phyloP scores from a whole-genome alignment of 2,888 invertebrate genomes.

The Eilema griseolum region DNA sequence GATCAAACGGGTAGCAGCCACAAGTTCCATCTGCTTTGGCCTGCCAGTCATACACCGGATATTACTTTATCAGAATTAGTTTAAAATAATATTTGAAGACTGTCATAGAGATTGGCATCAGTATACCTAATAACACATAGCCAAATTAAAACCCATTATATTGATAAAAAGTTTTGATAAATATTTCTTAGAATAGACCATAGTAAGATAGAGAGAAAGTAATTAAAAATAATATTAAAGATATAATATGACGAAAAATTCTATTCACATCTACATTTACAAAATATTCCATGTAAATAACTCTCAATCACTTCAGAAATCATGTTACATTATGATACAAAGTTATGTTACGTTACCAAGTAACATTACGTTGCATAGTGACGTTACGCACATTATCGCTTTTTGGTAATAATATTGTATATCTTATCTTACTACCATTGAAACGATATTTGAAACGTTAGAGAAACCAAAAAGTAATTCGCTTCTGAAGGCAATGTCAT shows the following conservation, averaged over 20 bases:
- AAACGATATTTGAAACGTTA: not conserved
- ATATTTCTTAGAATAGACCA: not conserved
- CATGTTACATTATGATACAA: not conserved
- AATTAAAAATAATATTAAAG: not conserved
- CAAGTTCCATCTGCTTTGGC: conserved; percentile 77
- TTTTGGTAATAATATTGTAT: not conserved
- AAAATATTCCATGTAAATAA: not conserved
- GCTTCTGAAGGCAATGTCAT: not conserved
- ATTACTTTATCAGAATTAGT: not conserved
- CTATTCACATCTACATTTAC: not conserved
- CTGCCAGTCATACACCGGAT: conserved; percentile 47
- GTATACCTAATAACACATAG: not conserved
- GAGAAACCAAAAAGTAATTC: not conserved
- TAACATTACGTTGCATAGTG: not conserved
- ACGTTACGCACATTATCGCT: not conserved
- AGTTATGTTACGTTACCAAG: not conserved
- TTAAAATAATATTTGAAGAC: not conserved
- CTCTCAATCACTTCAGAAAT: not conserved
- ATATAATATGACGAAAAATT: not conserved
- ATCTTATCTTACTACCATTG: not conserved
- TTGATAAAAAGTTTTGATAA: not conserved
- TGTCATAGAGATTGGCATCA: not conserved
- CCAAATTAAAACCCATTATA: not conserved
- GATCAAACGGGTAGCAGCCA: conserved; percentile 81
- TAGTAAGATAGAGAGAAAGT: not conserved